Base-by-base conservation (phyloP, 2,113 vertebrate species). In the Nibea coibor region DNA sequence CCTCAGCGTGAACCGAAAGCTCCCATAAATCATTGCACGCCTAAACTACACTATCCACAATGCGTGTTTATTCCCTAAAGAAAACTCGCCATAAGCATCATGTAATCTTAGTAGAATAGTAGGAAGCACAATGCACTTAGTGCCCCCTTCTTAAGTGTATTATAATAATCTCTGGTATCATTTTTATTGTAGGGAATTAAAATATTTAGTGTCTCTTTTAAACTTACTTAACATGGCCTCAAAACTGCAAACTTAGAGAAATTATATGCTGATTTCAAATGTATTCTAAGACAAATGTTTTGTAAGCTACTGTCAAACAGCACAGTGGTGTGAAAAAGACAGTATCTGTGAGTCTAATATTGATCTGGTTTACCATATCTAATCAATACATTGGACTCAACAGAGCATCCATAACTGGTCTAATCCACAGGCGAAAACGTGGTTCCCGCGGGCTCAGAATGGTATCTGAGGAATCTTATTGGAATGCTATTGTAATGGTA, bases 401-500 rank as follows among this genome's bases (percentile, higher is more conserved):
- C 35, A 26, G 5, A 50, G 6, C 74, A 82, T 61, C 26, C 78
- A 35, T 45, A 73, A 63, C 43, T 59, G 39, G 20, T 75, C 16
- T 74, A 68, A 42, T 77, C 31, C 54, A 42, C 48, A 22, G 57
- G 65, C 45, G 64, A 67, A 59, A 50, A 62, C 10, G 11, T 28
- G 81, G 47, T 81, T 88, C 72, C 66, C 26, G 8, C 79, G 35
- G 72, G 88, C 50, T 70, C 26, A 77, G 42, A 69, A 26, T 72
- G 88, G 86, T 72, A 93, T 93, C 74, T 79, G 20, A 78, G 82
- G 91, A 92, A 91, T 92, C 75, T 72, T 66, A 77, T 31, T 87
- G 94, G 93, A 94, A 94, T 94, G 92, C 86, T 81, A 85, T 91
- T 93, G 93, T 91, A 68, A 93, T 92, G 91, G 84, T 89, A 93